These are phyloP conservation scores for Amblyopsis rosae DNA, from an alignment of 2,113 vertebrate genomes.

Conservation along the genomic window DNA sequence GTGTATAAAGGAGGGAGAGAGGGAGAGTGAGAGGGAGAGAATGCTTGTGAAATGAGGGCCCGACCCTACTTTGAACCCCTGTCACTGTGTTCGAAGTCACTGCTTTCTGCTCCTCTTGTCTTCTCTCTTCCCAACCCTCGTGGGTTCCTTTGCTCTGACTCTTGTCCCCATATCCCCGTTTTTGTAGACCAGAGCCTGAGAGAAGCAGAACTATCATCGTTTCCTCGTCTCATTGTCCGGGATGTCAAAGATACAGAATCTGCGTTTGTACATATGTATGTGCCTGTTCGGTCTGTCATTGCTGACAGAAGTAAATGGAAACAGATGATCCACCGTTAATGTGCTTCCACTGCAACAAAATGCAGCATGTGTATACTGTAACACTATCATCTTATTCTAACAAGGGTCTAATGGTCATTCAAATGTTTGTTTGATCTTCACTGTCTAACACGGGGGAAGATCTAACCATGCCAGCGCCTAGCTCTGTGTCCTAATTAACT, in stretches of 20 bases:
- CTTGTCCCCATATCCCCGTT: not conserved
- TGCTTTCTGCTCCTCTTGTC: slow-evolving; percentile 27
- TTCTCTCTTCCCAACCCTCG: slow-evolving; percentile 1
- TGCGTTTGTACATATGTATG: no score
- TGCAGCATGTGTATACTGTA: no score
- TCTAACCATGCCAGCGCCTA: slow-evolving; percentile 12
- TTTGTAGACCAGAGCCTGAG: not conserved
- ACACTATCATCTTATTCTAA: not conserved
- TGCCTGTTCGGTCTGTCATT: no score
- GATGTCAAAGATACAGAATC: no score
- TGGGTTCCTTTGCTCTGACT: slow-evolving; percentile 10
- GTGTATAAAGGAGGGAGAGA: slow-evolving; percentile 9
- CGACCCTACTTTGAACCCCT: slow-evolving; percentile 59
- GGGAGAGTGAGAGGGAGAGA: slow-evolving; percentile 20
- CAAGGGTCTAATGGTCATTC: slow-evolving; percentile 49
- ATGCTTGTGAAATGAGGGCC: slow-evolving; percentile 38
- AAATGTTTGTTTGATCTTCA: slow-evolving; percentile 49
- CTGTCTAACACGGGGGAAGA: slow-evolving; percentile 34
- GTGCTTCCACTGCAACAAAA: no score
- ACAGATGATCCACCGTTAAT: no score
- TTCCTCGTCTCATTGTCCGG: not conserved
- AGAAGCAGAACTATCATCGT: not conserved
- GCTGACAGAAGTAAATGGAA: no score
- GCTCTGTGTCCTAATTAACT: slow-evolving; percentile 16
- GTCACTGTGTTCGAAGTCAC: slow-evolving; percentile 64